Base-by-base conservation (phyloP, 2,797 vertebrate genomes). In the Pseudochromis fuscus region DNA sequence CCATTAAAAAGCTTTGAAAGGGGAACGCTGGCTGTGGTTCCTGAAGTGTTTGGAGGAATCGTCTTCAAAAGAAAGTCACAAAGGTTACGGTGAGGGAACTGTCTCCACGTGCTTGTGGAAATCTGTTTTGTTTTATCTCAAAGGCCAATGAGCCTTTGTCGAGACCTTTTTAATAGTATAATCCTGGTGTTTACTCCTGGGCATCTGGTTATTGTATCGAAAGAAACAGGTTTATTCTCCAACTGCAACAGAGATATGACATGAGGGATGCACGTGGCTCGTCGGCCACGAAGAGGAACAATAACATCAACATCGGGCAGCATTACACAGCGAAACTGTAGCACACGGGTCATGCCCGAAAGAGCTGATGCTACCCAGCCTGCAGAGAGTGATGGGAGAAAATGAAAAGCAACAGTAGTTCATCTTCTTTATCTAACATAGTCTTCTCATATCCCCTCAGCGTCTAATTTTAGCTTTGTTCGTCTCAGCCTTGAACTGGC, bases 51-150 rank as follows among this genome's bases (percentile, higher is more conserved):
- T 77, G 45, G 27, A 51, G 35, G 49, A 48, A 37, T 68, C 13
- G 18, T 50, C 67, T 81, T 85, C 75, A 87, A 85, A 88, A 82
- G 78, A 91, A 85, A 74, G 51, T 69, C 69, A 79, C 71, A 78
- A 51, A 72, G 45, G 74, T 65, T 81, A 67, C 65, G 63, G 68
- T 76, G 69, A 81, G 72, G 52, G 81, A 85, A 82, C 65, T 7
- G 60, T 77, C 79, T 68, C 65, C 55, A 62, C 38, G 5, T 72
- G 74, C 62, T 77, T 66, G 42, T 65, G 74, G 58, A 88, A 85
- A 88, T 81, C 67, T 89, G 83, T 81, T 89, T 90, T 33, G 12
- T 62, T 89, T 90, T 83, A 88, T 80, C 38, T 64, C 44, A 71
- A 72, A 77, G 70, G 65, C 77, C 82, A 75, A 5, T n/a, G 13